phyloP scores from a whole-genome alignment of 2,113 vertebrate genomes.

The Myanophis thanlyinensis region DNA sequence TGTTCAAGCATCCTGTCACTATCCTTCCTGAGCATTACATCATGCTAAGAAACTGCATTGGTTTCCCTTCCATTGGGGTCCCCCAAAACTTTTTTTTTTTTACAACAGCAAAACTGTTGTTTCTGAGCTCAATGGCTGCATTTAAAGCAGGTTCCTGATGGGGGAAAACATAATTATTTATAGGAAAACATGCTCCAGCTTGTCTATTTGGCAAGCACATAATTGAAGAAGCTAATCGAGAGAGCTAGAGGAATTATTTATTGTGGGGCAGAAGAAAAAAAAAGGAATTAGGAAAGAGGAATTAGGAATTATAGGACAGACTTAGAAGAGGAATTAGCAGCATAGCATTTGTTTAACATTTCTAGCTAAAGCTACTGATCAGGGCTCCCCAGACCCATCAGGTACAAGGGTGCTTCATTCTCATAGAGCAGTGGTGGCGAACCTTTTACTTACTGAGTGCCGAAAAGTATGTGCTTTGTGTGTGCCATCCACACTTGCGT shows the following conservation, averaged over 20 bases:
- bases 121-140: constrained; percentile 42
- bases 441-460: no score
- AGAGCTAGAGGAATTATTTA: not conserved
- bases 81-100: not conserved
- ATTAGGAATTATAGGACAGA: not conserved
- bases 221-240: not conserved
- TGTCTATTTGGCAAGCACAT: not conserved
- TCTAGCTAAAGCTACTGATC: not conserved
- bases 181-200: not conserved
- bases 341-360: not conserved
- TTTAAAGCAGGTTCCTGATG: not conserved
- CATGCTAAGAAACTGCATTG: not conserved
- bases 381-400: not conserved
- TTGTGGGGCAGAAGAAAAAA: not conserved
- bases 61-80: not conserved
- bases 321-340: not conserved
- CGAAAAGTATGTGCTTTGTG: no score
- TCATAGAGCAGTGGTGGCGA: no score
- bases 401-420: not conserved
- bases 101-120: constrained; percentile 14
- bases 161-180: not conserved
- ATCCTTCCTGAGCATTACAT: not conserved
- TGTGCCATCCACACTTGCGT: no score
- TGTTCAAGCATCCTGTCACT: no score
- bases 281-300: no score